These are phyloP conservation scores for Prochilodus magdalenae DNA, from an alignment of 2,113 vertebrate species.

Conservation along the genomic window DNA sequence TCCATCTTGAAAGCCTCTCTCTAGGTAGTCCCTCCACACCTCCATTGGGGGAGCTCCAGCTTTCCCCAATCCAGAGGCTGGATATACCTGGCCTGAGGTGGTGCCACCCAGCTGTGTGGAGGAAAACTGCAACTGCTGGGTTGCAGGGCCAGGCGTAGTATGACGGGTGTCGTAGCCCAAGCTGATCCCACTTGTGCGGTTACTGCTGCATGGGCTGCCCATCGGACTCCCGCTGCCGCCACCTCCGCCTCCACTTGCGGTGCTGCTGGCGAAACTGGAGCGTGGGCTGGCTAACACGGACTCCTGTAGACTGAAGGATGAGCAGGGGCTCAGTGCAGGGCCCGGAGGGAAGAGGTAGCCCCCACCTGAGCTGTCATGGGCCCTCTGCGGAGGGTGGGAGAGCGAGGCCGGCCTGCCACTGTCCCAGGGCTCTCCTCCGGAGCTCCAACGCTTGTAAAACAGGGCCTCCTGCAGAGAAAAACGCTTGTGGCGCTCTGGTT, in stretches of 20 bases:
- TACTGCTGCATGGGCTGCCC: conserved; percentile 85
- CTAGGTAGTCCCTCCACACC: conserved; percentile 76
- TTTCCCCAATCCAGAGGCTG: conserved; percentile 48
- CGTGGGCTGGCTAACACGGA: conserved; percentile 82
- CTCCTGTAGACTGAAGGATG: conserved; percentile 81
- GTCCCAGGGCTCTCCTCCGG: conserved; percentile 79
- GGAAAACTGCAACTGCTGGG: conserved; percentile 66
- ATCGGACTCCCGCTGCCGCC: conserved; percentile 81
- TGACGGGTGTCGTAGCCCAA: conserved; percentile 86
- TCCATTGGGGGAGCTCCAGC: conserved; percentile 65
- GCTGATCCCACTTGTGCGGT: conserved; percentile 88
- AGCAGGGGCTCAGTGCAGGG: conserved; percentile 76
- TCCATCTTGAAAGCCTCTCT: conserved; percentile 75
- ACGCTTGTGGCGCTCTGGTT: conserved; percentile 80
- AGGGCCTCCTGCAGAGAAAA: conserved; percentile 79
- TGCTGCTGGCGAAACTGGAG: conserved; percentile 87
- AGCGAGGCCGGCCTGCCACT: conserved; percentile 72
- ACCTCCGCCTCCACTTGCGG: conserved; percentile 82
- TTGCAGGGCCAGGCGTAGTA: conserved; percentile 73
- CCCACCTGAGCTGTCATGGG: conserved; percentile 67
- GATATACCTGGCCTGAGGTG: conserved; percentile 52
- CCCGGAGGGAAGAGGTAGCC: conserved; percentile 71
- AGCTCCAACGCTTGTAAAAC: conserved; percentile 78
- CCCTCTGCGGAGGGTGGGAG: conserved; percentile 71
- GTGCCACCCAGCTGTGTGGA: conserved; percentile 63